phyloP scores from a whole-genome alignment of 2,113 vertebrate species.

The Tyrannus savana region DNA sequence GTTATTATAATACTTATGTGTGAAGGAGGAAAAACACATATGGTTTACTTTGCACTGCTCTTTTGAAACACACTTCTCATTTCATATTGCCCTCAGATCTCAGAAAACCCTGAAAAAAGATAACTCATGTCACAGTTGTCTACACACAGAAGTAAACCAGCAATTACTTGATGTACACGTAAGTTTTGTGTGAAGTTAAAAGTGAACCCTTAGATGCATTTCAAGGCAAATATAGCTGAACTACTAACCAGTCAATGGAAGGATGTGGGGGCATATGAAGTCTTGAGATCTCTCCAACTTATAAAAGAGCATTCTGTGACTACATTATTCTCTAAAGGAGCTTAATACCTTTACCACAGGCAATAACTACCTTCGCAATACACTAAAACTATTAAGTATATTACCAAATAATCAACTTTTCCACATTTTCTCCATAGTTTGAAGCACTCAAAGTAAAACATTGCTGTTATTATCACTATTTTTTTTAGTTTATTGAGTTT shows the following conservation, averaged over 20 bases:
- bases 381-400: background rate
- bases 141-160: background rate
- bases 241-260: background rate
- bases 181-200: background rate
- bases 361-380: background rate
- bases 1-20: background rate
- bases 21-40: background rate
- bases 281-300: background rate
- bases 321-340: background rate
- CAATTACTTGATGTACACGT: background rate
- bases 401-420: background rate
- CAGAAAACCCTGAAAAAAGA: conserved; percentile 54
- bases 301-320: background rate
- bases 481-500: background rate
- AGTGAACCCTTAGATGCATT: background rate
- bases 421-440: background rate
- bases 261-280: background rate
- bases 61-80: conserved; percentile 65
- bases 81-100: conserved; percentile 64
- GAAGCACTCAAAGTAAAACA: background rate
- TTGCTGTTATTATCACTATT: background rate
- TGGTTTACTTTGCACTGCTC: conserved; percentile 45
- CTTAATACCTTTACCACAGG: background rate
- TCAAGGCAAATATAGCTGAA: background rate
- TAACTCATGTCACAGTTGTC: background rate